A percentile compares a stretch with the other conserved stretches of the same genome.
phyloP scores from a whole-genome alignment of 2,888 invertebrate genomes.

The Pegoplata infirma region DNA sequence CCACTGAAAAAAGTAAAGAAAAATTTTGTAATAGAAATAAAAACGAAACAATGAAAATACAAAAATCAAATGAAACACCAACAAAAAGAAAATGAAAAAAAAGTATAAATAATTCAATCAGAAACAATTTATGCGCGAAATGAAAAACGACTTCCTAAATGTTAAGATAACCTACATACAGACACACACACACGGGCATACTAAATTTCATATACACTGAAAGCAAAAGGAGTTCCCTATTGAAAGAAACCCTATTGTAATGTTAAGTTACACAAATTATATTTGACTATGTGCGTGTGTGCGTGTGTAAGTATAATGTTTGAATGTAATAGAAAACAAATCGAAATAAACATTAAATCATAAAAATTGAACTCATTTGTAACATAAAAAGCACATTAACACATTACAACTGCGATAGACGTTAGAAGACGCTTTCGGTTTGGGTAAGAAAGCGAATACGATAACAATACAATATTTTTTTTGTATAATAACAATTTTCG shows the following conservation, averaged over 20 bases:
- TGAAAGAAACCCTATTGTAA: background rate
- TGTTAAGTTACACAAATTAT: too few species aligned
- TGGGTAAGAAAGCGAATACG: background rate
- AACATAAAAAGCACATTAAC: slow-evolving; percentile 76
- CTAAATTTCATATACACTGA: background rate
- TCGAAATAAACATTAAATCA: slow-evolving; percentile 71
- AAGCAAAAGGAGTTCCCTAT: slow-evolving; percentile 13
- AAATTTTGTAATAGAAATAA: slow-evolving; percentile 22
- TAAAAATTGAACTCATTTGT: slow-evolving; percentile 75
- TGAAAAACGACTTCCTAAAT: slow-evolving; percentile 63
- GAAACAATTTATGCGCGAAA: slow-evolving; percentile 65
- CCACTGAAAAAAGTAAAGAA: slow-evolving; percentile 20
- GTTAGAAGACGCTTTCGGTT: background rate
- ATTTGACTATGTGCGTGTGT: background rate
- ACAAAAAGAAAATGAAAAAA: slow-evolving; percentile 32
- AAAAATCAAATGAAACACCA: slow-evolving; percentile 24
- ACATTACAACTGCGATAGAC: slow-evolving; percentile 66
- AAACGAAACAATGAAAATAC: slow-evolving; percentile 60
- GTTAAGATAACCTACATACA: slow-evolving; percentile 50
- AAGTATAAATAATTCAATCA: slow-evolving; percentile 64
- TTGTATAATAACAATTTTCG: slow-evolving; percentile 5
- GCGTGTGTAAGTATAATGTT: background rate
- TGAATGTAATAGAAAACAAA: slow-evolving; percentile 48
- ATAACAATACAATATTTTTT: slow-evolving; percentile 3
- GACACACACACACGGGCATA: background rate